Percentiles rank a stretch among this genome's conserved stretches.
phyloP scores from a whole-genome alignment of 1,140 invertebrate species.

The Solenopsis invicta region DNA sequence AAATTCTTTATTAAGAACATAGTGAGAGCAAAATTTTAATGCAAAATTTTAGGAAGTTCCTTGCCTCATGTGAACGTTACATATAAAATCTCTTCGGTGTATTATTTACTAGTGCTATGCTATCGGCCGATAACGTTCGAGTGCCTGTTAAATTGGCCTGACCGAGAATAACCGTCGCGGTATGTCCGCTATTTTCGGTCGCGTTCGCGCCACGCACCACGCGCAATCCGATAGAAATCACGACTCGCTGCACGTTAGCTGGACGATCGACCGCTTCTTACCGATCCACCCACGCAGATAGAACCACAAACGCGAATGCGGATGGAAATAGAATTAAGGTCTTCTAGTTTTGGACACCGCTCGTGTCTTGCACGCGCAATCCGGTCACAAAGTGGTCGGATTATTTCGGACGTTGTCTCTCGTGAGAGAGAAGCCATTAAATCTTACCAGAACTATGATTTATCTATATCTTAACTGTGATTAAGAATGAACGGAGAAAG shows the following conservation, averaged over 20 bases:
- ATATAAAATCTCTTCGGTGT: not conserved
- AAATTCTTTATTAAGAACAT: not conserved
- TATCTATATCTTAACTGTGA: not conserved
- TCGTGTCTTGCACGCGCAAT: slow-evolving; percentile 35
- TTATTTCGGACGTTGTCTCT: slow-evolving; percentile 45
- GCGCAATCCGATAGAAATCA: slow-evolving; percentile 61
- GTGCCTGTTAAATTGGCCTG: slow-evolving; percentile 48
- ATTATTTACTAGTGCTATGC: slow-evolving; percentile 23
- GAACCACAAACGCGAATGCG: slow-evolving; percentile 36
- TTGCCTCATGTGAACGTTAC: not conserved
- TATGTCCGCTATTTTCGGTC: slow-evolving; percentile 75
- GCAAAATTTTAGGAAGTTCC: not conserved
- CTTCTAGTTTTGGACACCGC: slow-evolving; percentile 52
- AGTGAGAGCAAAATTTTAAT: not conserved
- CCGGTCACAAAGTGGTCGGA: slow-evolving; percentile 40
- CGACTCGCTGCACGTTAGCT: slow-evolving; percentile 23
- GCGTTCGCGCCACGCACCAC: slow-evolving; percentile 50
- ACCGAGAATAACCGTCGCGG: slow-evolving; percentile 75
- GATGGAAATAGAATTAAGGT: slow-evolving; percentile 71
- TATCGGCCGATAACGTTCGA: slow-evolving; percentile 63
- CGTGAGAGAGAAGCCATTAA: slow-evolving; percentile 6
- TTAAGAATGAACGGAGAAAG: not conserved
- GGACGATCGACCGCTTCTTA: slow-evolving; percentile 64
- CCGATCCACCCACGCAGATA: slow-evolving; percentile 66
- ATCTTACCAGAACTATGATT: not conserved